Evolutionary conservation across 2,113 vertebrate genomes (phyloP).

Genomic region (Cebus imitator): DNA sequence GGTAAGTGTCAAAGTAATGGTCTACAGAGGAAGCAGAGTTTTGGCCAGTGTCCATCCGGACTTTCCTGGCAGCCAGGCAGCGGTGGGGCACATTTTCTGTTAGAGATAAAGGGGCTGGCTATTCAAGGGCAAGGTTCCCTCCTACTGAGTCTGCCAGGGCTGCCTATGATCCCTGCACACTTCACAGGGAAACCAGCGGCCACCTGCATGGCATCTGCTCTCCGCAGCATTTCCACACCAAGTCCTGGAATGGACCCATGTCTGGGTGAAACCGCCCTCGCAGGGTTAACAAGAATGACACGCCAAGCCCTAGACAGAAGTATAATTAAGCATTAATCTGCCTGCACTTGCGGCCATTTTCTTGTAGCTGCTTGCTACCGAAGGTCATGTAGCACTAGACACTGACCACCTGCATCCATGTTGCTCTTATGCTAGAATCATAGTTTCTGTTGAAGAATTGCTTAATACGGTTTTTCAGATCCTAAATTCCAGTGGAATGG

Average conservation of each 20-base stretch:
- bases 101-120: background rate
- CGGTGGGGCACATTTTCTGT: background rate
- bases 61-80: background rate
- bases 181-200: background rate
- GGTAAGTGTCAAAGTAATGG: background rate
- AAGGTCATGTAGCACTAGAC: too few species aligned
- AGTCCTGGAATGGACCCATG: background rate
- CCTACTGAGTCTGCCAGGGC: background rate
- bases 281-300: too few species aligned
- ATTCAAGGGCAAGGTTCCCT: background rate
- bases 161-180: fast-evolving
- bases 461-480: too few species aligned
- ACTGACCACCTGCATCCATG: too few species aligned
- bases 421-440: too few species aligned
- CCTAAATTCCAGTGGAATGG: too few species aligned
- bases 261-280: too few species aligned
- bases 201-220: background rate
- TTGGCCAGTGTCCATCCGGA: background rate
- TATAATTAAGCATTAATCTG: too few species aligned
- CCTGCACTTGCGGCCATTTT: too few species aligned
- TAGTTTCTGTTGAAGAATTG: too few species aligned
- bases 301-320: too few species aligned
- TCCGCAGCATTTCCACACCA: background rate
- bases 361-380: too few species aligned
- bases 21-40: background rate